Base-by-base conservation (phyloP, 30 jellyfish, hydroid and myxozoan species). In the Sanderia malayensis region DNA sequence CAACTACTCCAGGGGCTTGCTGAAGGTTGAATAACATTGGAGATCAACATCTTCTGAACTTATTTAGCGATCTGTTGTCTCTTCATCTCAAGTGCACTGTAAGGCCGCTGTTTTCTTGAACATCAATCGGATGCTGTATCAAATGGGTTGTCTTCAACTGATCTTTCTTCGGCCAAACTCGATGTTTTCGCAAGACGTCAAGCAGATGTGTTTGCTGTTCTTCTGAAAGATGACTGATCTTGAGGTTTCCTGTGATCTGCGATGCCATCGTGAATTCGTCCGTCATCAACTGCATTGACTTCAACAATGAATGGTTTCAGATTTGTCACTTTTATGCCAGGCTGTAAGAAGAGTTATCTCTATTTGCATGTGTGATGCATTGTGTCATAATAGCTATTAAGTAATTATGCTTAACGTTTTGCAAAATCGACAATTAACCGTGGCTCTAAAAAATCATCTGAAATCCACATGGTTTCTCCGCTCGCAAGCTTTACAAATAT, bases 1-100 rank as follows among this genome's bases (percentile, higher is more conserved):
- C 85, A 91, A 30, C 78, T 26, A 32, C 71, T 15, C 91, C 89
- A 83, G n/a, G 85, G 95, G 74, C 90, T 83, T 19, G 79, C 46
- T n/a, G 87, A 73, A 1, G 89, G 89, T 73, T 55, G 53, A 17
- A 83, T 83, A 70, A 83, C 37, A 23, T 63, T 70, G 22, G 89
- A 44, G 23, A 52, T 44, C n/a, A 73, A 71, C 95, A 74, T 73
- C 70, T 63, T 57, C 45, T 65, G 61, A 15, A 83, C 79, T 34
- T 83, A 79, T 37, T 58, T 31, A n/a, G 58, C 95, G 0, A 37
- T 59, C 31, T 17, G 33, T 22, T 62, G 55, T 52, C 89, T 49
- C 73, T 73, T 84, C 11, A 49, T 74, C 30, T 44, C 66, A 60
- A 85, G 90, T 4, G 74, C 82, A 26, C 95, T 77, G 31, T 70